These are phyloP conservation scores for Eulemur albifrons DNA, from an alignment of 2,797 vertebrate genomes.

Conservation along the genomic window DNA sequence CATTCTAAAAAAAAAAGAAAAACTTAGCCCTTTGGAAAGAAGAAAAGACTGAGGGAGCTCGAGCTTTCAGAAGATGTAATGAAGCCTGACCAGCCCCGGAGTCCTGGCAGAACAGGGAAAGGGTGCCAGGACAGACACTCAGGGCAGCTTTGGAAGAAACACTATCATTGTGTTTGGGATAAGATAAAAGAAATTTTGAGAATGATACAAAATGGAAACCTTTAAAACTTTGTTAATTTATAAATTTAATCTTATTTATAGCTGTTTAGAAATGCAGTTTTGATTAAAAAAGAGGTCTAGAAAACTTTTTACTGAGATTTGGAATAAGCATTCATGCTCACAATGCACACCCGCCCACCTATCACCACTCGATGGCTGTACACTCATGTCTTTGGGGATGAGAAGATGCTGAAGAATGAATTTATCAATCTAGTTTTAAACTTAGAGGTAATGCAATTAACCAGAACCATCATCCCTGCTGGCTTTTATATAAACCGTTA, in stretches of 20 bases:
- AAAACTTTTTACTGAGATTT: not conserved
- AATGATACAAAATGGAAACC: not conserved
- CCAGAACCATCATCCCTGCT: not conserved
- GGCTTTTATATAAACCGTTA: not conserved
- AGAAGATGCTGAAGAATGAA: not conserved
- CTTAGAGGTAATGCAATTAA: not conserved
- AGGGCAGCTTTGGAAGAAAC: not conserved
- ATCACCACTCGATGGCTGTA: not conserved
- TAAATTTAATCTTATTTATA: not conserved
- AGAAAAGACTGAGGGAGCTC: not conserved
- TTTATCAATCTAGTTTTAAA: not conserved
- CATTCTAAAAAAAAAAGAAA: not conserved
- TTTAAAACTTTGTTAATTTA: constrained; percentile 40
- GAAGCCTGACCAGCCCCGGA: not conserved
- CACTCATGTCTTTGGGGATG: not conserved
- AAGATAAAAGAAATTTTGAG: not conserved
- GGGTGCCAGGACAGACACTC: not conserved
- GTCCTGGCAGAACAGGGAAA: not conserved
- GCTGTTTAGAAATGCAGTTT: not conserved
- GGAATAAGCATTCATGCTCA: not conserved
- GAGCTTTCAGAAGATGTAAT: not conserved
- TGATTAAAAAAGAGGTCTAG: not conserved
- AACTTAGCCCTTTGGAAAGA: not conserved
- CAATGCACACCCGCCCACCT: not conserved
- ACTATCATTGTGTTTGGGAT: not conserved